These are phyloP conservation scores for Danionella dracula DNA, from an alignment of 2,797 vertebrate genomes.

Conservation along the genomic window DNA sequence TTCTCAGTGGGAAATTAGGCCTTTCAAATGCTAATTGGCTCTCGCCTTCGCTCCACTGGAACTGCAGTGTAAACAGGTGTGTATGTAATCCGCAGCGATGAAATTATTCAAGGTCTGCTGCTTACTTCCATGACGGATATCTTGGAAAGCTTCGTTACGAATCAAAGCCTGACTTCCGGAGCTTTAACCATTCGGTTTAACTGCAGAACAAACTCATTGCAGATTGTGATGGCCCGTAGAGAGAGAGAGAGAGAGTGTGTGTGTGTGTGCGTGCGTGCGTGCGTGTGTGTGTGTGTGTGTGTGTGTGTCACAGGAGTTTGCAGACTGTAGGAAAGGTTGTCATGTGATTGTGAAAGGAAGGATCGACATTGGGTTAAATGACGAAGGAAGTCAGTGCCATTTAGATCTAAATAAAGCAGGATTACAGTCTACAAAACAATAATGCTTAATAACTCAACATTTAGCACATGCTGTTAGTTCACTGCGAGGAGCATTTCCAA, in stretches of 20 bases:
- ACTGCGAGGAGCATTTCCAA: neutral
- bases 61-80: neutral
- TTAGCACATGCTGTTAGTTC: neutral
- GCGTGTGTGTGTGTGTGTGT: too few species aligned
- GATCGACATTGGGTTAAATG: too few species aligned
- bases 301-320: too few species aligned
- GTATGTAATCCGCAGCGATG: constrained; percentile 11
- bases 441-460: too few species aligned
- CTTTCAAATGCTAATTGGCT: constrained; percentile 19
- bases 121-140: neutral
- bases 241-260: too few species aligned
- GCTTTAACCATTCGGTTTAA: constrained; percentile 1
- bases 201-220: neutral
- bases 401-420: neutral
- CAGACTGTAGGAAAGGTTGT: too few species aligned
- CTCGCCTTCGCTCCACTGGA: neutral
- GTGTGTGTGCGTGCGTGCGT: too few species aligned
- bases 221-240: constrained; percentile 12
- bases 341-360: too few species aligned
- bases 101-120: neutral
- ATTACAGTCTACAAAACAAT: too few species aligned
- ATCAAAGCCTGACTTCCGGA: neutral
- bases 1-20: neutral
- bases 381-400: neutral
- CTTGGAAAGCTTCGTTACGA: neutral